Evolutionary conservation across 2,888 invertebrate species (phyloP), one percentile per base, ranked within the genome.

Genomic region (Ligdia adustata): DNA sequence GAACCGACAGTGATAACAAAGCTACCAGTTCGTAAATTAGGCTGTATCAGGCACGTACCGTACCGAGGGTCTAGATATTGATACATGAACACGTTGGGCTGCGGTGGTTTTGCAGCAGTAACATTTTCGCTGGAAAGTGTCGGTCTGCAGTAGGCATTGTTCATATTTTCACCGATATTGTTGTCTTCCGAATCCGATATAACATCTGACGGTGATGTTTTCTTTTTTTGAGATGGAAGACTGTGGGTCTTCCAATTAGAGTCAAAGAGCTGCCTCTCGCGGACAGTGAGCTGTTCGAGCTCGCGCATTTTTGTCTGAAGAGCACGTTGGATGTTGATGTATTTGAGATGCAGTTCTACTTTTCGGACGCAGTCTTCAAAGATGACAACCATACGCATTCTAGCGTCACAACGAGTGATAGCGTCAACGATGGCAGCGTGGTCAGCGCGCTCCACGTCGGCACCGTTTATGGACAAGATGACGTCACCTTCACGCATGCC

Each of bases 401-500:
- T 92, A 12, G 95, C 91, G 72, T 97, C 97, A 87, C 97, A 97
- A 72, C 94, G 93, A 82, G 96, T 96, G 61, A 99, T 98, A 70
- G 96, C 97, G 66, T 94, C 94, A n/a, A 99, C 98, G 59, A 99
- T 92, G 37, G 96, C 94, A 72, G 96, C 94, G 82, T 99, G 99
- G 72, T 98, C 97, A n/a, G 96, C 95, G 64, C 96, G 94, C 77
- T 98, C 98, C 93, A 99, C 97, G 73, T 97, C 97, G 29, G 93
- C 93, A n/a, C 98, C 98, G 82, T 99, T 98, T 67, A 99, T 98
- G 29, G 98, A 97, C 24, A 99, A 90, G 66, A 99, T 98, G 27
- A 99, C 98, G 80, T 99, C 99, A 9, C 99, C 99, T 83, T 97
- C 96, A 5, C 98, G 92, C 96, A 99, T 97, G 3, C 99, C 99